Conservation (phyloP, 2,113 vertebrate species). For the Dromaius novaehollandiae region DNA sequence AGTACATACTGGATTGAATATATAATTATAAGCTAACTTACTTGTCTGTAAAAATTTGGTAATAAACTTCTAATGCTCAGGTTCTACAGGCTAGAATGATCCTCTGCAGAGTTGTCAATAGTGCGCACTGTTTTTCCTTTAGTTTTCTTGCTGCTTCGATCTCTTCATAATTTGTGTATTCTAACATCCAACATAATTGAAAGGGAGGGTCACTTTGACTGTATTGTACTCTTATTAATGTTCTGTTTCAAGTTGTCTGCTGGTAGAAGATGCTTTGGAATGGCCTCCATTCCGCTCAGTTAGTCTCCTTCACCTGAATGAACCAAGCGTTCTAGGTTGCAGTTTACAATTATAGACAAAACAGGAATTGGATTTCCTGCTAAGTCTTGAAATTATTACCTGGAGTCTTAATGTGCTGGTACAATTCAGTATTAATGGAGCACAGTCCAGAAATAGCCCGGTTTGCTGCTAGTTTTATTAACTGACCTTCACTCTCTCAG, state of each 20-base stretch:
- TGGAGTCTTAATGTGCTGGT: not conserved
- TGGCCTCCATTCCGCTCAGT: not conserved
- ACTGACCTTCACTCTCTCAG: conserved; percentile 62
- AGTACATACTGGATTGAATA: not conserved
- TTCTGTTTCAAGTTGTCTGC: not conserved
- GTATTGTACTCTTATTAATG: not conserved
- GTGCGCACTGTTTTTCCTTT: not conserved
- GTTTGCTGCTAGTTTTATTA: not conserved
- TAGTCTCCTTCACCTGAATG: not conserved
- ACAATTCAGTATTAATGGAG: not conserved
- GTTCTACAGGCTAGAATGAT: not conserved
- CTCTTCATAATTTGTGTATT: not conserved
- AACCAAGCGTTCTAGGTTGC: not conserved
- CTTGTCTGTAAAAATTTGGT: not conserved
- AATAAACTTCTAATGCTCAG: not conserved
- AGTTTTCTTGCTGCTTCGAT: not conserved
- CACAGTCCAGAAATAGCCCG: not conserved
- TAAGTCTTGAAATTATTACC: not conserved
- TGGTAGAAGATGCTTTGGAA: not conserved
- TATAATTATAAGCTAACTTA: not conserved
- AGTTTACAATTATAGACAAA: not conserved
- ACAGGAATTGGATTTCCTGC: not conserved
- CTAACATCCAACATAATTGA: too few relatives aligned
- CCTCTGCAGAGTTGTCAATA: not conserved
- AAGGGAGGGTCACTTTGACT: not conserved